A percentile compares a stretch with the other conserved stretches of the same genome.
Evolutionary conservation across 2,888 invertebrate genomes (phyloP).

Genomic region (Hydraecia micacea): DNA sequence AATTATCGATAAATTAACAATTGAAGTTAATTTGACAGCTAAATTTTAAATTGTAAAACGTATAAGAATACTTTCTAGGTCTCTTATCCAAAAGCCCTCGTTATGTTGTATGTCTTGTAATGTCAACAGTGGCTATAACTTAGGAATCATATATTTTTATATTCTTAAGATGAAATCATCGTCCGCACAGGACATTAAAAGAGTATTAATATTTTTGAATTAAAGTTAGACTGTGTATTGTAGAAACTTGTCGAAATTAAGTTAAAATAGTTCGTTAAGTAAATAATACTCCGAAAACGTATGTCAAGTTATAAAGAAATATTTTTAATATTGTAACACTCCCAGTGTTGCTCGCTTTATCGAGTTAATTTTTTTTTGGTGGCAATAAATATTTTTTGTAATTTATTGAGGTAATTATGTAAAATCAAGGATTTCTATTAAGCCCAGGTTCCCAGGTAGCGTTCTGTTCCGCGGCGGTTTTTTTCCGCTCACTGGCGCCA

Average conservation of each 20-base stretch:
- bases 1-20: neutral
- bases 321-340: constrained; percentile 10
- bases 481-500: neutral
- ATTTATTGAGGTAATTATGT: neutral
- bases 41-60: neutral
- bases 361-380: neutral
- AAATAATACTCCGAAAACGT: constrained; percentile 52
- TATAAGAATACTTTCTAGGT: too few species aligned
- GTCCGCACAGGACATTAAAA: constrained; percentile 64
- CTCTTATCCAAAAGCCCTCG: constrained; percentile 3
- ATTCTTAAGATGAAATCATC: constrained; percentile 53
- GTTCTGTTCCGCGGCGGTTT: neutral
- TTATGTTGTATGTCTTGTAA: constrained; percentile 30
- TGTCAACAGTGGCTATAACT: constrained; percentile 54
- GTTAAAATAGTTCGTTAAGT: constrained; percentile 49
- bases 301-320: constrained; percentile 26
- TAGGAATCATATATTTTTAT: constrained; percentile 64
- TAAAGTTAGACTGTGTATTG: constrained; percentile 65
- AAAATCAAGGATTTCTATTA: constrained; percentile 4
- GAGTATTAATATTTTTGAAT: constrained; percentile 72
- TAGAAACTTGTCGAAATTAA: constrained; percentile 58
- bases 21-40: neutral
- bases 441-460: neutral
- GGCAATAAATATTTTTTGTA: neutral
- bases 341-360: constrained; percentile 29